Percentiles rank a stretch among this genome's conserved stretches.
These are phyloP conservation scores for Tretioscincus oriximinensis DNA, from an alignment of 2,113 vertebrate species.

Conservation along the genomic window DNA sequence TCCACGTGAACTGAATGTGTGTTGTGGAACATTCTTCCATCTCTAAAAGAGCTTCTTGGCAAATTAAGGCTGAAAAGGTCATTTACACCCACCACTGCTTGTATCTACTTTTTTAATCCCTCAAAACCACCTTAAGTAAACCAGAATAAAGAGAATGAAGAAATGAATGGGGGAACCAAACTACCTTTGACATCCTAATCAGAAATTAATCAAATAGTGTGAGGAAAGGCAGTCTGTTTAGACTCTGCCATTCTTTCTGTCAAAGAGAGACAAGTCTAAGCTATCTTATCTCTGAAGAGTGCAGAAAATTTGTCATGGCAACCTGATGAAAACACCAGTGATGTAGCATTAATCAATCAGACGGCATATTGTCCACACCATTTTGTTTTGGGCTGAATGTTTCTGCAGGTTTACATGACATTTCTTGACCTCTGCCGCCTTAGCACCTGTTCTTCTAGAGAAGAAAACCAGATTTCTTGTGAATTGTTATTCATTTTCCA, in stretches of 20 bases:
- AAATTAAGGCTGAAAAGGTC: not conserved
- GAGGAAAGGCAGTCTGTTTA: constrained; percentile 21
- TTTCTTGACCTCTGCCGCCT: constrained; percentile 23
- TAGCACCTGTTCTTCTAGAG: constrained; percentile 24
- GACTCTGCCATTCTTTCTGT: constrained; percentile 16
- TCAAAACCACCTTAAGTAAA: not conserved
- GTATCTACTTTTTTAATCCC: not conserved
- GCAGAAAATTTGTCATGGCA: constrained; percentile 28
- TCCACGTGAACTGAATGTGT: not conserved
- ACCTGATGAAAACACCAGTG: constrained; percentile 20
- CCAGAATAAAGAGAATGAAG: not conserved
- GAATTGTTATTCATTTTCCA: constrained; percentile 22
- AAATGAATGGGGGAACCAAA: not conserved
- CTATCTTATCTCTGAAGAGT: constrained; percentile 23
- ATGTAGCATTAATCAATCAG: constrained; percentile 19
- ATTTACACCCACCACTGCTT: not conserved
- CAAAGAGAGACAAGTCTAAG: not conserved
- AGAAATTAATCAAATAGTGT: constrained; percentile 22
- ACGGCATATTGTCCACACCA: constrained; percentile 17
- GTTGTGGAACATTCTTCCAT: not conserved
- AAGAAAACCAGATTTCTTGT: constrained; percentile 26
- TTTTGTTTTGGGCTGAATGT: constrained; percentile 33
- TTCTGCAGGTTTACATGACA: constrained; percentile 30
- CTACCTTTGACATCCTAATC: constrained; percentile 22
- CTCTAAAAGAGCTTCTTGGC: not conserved